These are phyloP conservation scores for Aplysia californica DNA, from an alignment of 1,140 invertebrate species.

Conservation along the genomic window DNA sequence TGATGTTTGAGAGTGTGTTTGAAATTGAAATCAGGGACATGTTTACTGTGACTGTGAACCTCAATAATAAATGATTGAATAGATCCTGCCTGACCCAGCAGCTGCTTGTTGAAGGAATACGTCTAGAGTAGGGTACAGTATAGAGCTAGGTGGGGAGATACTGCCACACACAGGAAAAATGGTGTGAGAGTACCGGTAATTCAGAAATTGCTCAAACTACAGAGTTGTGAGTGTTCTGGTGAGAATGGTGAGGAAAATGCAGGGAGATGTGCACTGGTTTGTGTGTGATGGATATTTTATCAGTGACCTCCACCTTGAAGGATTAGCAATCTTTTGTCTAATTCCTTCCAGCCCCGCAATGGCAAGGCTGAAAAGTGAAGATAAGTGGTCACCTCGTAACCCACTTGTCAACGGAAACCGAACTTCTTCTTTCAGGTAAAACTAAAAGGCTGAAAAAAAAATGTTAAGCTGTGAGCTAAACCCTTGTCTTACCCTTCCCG, in stretches of 20 bases:
- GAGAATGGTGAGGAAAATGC: neutral
- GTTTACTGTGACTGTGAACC: no score
- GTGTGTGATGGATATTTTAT: neutral
- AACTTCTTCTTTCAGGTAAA: slow-evolving; percentile 7
- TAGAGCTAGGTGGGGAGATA: no score
- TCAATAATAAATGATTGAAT: no score
- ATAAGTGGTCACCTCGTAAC: neutral
- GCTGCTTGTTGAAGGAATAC: no score
- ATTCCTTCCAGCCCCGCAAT: neutral
- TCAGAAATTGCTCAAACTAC: neutral
- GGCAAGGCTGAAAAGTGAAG: neutral
- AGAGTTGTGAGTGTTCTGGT: neutral
- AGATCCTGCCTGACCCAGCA: no score
- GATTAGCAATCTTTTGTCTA: neutral
- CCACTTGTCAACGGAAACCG: slow-evolving; percentile 1
- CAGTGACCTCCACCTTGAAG: neutral
- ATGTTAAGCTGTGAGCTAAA: neutral
- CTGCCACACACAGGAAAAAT: neutral
- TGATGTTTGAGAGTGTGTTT: no score
- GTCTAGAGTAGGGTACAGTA: no score
- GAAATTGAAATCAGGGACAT: no score
- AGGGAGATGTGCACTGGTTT: neutral
- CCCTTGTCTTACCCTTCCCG: neutral
- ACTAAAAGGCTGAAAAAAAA: slow-evolving; percentile 24
- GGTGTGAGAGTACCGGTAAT: neutral